Evolutionary conservation across 2,113 vertebrate genomes (phyloP), one percentile per base, ranked within the genome.

Genomic region (Drymodes brunneopygia): DNA sequence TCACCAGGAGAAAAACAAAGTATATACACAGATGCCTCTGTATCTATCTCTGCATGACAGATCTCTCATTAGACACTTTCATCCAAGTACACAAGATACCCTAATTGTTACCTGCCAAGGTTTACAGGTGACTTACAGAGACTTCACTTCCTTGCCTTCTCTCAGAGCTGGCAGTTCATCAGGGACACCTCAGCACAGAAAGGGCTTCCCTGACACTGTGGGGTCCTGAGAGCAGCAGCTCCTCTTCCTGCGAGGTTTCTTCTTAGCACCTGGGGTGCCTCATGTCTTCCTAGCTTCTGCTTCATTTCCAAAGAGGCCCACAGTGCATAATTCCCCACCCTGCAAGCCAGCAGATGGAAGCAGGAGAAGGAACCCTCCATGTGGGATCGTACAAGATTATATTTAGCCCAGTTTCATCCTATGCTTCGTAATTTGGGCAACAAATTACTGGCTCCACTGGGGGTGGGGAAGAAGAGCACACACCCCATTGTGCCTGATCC

Each of bases 171-270:
- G 28, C 24, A 36, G 42, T 28, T 33, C 71, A 45, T 2, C 1
- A 0, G 25, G 48, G 35, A 54, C 2, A 4, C 11, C 33, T 35
- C 0, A 0, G 36, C 0, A 0, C 23, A 95, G 38, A 74, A 38
- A 1, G 25, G 10, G n/a, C 14, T 92, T 25, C 29, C 22, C 22
- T 19, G 28, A 44, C 1, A 1, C 65, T 44, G 7, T 1, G 2
- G 35, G 22, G 10, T 79, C 65, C 70, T 18, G 31, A 51, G 9
- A 80, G 57, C 18, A 72, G 38, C 0, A 2, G 27, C 27, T 81
- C 35, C 50, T 35, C 38, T 8, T 29, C 33, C 31, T 82, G 28
- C 35, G 42, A 57, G 71, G 27, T 70, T 23, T 74, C 35, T 25
- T 70, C 56, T 54, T 27, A 74, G 61, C 44, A 54, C 15, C 23